Evolutionary conservation across 2,888 invertebrate genomes (phyloP).

Genomic region (Seladonia tumulorum): DNA sequence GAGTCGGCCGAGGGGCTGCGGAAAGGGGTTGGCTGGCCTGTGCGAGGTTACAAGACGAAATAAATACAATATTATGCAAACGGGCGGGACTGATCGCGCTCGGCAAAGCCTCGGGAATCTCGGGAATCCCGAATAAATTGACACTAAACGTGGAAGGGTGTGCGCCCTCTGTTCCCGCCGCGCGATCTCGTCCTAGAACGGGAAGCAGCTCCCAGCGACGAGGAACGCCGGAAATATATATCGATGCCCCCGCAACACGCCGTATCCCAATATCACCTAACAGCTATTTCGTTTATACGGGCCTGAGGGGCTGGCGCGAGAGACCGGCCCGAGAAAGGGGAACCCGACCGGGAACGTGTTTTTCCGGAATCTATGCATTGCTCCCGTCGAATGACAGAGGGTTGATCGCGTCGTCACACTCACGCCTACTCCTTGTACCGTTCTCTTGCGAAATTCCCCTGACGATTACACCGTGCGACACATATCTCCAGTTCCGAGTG

Average conservation of each 20-base stretch:
- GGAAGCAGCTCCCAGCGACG: conserved; percentile 39
- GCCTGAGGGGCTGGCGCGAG: conserved; percentile 31
- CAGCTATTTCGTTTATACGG: conserved; percentile 82
- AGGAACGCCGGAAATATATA: conserved; percentile 70
- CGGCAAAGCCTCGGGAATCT: conserved; percentile 83
- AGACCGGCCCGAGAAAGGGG: conserved; percentile 47
- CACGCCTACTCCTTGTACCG: conserved; percentile 15
- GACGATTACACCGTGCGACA: not conserved
- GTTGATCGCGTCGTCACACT: conserved; percentile 37
- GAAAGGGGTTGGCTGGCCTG: conserved; percentile 60
- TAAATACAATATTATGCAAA: conserved; percentile 85
- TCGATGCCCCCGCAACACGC: conserved; percentile 77
- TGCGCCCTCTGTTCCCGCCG: conserved; percentile 36
- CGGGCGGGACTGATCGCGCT: conserved; percentile 82
- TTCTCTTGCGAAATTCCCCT: not conserved
- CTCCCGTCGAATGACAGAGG: conserved; percentile 63
- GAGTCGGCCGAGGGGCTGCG: conserved; percentile 32
- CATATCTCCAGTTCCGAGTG: not conserved
- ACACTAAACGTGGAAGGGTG: conserved; percentile 83
- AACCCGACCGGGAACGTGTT: conserved; percentile 55
- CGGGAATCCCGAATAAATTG: conserved; percentile 85
- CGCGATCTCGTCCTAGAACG: conserved; percentile 50
- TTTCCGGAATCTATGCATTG: conserved; percentile 77
- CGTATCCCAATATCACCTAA: conserved; percentile 82
- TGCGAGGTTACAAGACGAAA: conserved; percentile 82